These are phyloP conservation scores for Caranx ignobilis DNA, from an alignment of 2,113 vertebrate genomes.

Conservation along the genomic window DNA sequence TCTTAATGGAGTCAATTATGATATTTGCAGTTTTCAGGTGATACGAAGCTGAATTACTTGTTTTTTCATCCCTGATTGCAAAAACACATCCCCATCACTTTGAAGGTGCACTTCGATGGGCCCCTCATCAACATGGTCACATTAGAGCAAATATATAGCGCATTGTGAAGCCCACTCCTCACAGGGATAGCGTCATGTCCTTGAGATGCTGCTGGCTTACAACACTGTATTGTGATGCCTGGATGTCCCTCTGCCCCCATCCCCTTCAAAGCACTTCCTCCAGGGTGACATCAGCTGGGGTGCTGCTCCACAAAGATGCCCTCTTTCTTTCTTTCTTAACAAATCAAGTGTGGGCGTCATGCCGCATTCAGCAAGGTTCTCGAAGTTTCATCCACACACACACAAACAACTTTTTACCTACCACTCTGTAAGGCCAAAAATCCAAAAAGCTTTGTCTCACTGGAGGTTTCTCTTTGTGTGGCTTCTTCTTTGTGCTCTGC, in stretches of 20 bases:
- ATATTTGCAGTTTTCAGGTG: constrained; percentile 13
- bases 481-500: constrained; percentile 45
- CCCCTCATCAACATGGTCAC: constrained; percentile 54
- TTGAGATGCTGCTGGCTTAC: constrained; percentile 60
- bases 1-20: neutral
- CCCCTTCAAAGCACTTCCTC: constrained; percentile 82
- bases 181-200: constrained; percentile 71
- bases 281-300: constrained; percentile 80
- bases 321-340: constrained; percentile 1
- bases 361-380: neutral
- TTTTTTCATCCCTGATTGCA: constrained; percentile 57
- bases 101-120: constrained; percentile 39
- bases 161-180: constrained; percentile 64
- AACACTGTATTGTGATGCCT: constrained; percentile 79
- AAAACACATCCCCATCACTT: constrained; percentile 40
- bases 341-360: constrained; percentile 32
- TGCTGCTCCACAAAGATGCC: constrained; percentile 41
- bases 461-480: constrained; percentile 53
- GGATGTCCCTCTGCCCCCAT: constrained; percentile 81
- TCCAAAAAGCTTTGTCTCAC: constrained; percentile 28
- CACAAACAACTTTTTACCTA: neutral
- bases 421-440: constrained; percentile 27
- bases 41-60: constrained; percentile 43
- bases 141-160: constrained; percentile 40
- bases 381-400: constrained; percentile 1